Evolutionary conservation across 2,113 vertebrate genomes (phyloP).

Genomic region (Sinocyclocheilus anophthalmus): DNA sequence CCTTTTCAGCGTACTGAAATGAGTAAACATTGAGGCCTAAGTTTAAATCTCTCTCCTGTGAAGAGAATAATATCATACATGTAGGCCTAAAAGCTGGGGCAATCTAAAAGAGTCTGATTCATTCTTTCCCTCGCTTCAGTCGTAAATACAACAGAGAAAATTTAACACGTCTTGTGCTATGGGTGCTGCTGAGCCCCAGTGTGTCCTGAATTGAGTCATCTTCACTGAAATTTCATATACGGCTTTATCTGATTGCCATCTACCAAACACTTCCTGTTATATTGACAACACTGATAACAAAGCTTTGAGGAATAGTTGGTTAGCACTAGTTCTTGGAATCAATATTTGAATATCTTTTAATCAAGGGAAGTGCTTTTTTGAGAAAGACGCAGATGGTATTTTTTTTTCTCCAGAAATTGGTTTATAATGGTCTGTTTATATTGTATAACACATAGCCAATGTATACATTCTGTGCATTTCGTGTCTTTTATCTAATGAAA

Average conservation of each 20-base stretch:
- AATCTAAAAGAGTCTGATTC: conserved; percentile 71
- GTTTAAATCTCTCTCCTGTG: conserved; percentile 31
- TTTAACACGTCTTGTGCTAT: background rate
- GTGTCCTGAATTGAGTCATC: conserved; percentile 41
- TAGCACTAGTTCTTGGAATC: conserved; percentile 42
- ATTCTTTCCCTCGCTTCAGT: conserved; percentile 47
- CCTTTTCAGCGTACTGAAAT: conserved; percentile 38
- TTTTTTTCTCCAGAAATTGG: too few relatives aligned
- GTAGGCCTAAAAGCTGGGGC: conserved; percentile 61
- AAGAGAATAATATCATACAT: conserved; percentile 51
- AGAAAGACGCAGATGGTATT: background rate
- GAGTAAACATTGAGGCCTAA: conserved; percentile 37
- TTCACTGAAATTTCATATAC: conserved; percentile 47
- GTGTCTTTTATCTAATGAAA: background rate
- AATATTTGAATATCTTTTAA: background rate
- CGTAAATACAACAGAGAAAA: conserved; percentile 10
- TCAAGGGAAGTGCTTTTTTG: background rate
- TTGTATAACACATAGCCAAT: too few relatives aligned
- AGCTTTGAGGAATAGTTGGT: conserved; percentile 36
- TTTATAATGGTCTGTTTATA: too few relatives aligned
- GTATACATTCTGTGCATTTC: background rate
- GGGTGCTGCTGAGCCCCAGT: background rate
- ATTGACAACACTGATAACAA: conserved; percentile 52
- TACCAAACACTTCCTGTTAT: conserved; percentile 52
- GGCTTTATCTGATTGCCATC: conserved; percentile 37